Evolutionary conservation across 2,888 invertebrate genomes (phyloP), one percentile per base, ranked within the genome.

Genomic region (Drosophila rellima): DNA sequence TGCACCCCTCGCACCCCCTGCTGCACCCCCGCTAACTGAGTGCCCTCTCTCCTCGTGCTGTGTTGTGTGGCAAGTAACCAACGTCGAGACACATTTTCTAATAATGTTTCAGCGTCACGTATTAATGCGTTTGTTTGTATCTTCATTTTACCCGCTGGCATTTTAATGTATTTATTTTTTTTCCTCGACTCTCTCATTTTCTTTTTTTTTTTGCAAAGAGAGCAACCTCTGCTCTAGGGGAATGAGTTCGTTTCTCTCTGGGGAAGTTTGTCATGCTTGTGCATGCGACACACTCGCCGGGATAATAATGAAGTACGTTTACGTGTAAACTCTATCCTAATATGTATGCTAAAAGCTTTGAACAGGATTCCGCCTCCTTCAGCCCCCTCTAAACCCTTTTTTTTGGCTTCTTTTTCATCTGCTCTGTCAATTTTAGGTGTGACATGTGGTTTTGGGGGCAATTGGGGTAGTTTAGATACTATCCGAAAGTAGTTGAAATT

Each of bases 61-160:
- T 54, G 29, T 20, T 55, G 35, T 63, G 57, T 64, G 64, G 57
- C 70, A 85, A 85, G 80, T 76, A 84, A 82, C 73, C 80, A 75
- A 77, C 81, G 78, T 84, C 80, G 90, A 82, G 90, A 89, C 87
- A 90, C 86, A 88, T 83, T 89, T 89, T 89, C 89, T 82, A 89
- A 86, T 88, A 82, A 80, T 78, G 83, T 73, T 80, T 78, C 77
- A 85, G 87, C 86, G 80, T 91, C 91, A 91, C 91, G 91, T 91
- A 91, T 89, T 91, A 90, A 90, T 91, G 90, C 85, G 82, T 86
- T 85, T 88, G 90, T 89, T 90, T 91, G 88, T 90, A 89, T 91
- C 91, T 91, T 91, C 82, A 91, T 91, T 91, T 89, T 88, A 82
- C 85, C 88, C 81, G 77, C 83, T 91, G 90, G 91, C 88, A 90